phyloP scores from a whole-genome alignment of 92 coral and sea anemone species.

The Paragorgia papillata region DNA sequence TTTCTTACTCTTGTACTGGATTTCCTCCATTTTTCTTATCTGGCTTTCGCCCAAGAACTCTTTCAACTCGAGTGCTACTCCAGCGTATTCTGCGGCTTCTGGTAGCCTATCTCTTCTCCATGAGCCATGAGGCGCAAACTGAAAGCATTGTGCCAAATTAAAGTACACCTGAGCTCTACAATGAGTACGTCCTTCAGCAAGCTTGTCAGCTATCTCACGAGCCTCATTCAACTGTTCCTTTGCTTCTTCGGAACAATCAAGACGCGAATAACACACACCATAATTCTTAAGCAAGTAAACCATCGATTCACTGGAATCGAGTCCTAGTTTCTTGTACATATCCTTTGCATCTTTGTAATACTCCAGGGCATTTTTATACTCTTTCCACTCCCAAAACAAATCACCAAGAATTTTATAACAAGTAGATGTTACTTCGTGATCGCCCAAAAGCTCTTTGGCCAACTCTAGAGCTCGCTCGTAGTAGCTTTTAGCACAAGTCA shows the following conservation, averaged over 20 bases:
- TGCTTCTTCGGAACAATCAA: conserved; percentile 1
- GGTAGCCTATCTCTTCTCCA: no score
- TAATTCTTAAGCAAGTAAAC: conserved; percentile 26
- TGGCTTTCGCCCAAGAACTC: no score
- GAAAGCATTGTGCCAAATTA: no score
- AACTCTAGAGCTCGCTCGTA: not conserved
- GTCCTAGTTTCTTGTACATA: not conserved
- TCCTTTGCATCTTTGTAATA: not conserved
- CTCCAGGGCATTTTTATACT: not conserved
- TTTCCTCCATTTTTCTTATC: no score
- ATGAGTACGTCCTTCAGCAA: not conserved
- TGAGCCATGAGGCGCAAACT: no score
- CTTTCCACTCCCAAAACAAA: not conserved
- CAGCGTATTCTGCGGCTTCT: no score
- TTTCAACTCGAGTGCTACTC: no score
- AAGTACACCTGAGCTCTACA: no score
- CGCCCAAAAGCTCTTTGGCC: conserved; percentile 12
- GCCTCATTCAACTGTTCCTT: conserved; percentile 5
- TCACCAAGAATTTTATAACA: conserved; percentile 3
- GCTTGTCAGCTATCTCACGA: conserved; percentile 12
- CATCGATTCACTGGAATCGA: not conserved
- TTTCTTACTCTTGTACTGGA: no score
- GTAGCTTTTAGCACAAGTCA: not conserved
- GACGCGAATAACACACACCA: not conserved
- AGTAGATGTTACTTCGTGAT: conserved; percentile 7